Conservation (phyloP, 2,888 invertebrate species). For the Acleris cristana region DNA sequence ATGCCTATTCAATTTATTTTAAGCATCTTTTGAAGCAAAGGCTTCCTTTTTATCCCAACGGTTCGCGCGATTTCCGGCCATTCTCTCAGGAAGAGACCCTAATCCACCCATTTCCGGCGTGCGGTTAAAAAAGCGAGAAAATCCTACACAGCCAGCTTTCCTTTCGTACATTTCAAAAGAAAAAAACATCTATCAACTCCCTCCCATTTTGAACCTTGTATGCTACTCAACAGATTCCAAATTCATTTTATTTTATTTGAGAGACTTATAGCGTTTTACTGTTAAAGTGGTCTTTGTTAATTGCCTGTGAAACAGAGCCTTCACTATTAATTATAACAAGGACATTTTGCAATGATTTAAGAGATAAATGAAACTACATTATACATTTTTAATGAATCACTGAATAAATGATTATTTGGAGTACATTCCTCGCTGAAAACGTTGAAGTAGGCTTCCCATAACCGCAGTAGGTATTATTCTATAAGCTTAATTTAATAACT, state of each 20-base stretch:
- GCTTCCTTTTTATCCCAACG: not conserved
- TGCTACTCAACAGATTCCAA: too few species aligned
- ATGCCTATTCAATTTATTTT: conserved; percentile 19
- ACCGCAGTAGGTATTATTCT: too few species aligned
- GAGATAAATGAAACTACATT: too few species aligned
- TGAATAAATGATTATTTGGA: too few species aligned
- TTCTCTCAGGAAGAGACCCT: conserved; percentile 14
- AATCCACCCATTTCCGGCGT: conserved; percentile 32
- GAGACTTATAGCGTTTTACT: too few species aligned
- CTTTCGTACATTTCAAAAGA: not conserved
- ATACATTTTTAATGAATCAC: too few species aligned
- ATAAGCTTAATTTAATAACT: too few species aligned
- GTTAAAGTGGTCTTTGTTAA: not conserved
- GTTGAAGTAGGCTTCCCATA: too few species aligned
- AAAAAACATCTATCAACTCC: too few species aligned
- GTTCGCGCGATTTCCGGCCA: conserved; percentile 32
- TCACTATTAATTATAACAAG: conserved; percentile 2
- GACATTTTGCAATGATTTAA: not conserved
- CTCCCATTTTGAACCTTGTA: too few species aligned
- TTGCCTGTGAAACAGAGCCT: conserved; percentile 6
- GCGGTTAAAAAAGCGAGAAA: conserved; percentile 16
- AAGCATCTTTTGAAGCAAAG: conserved; percentile 4
- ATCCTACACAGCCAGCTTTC: conserved; percentile 10
- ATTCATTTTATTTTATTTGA: too few species aligned
- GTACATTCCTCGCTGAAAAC: too few species aligned